A percentile compares a stretch with the other conserved stretches of the same genome.
Evolutionary conservation across 2,797 vertebrate genomes (phyloP).

Genomic region (Kryptolebias ocellatus): DNA sequence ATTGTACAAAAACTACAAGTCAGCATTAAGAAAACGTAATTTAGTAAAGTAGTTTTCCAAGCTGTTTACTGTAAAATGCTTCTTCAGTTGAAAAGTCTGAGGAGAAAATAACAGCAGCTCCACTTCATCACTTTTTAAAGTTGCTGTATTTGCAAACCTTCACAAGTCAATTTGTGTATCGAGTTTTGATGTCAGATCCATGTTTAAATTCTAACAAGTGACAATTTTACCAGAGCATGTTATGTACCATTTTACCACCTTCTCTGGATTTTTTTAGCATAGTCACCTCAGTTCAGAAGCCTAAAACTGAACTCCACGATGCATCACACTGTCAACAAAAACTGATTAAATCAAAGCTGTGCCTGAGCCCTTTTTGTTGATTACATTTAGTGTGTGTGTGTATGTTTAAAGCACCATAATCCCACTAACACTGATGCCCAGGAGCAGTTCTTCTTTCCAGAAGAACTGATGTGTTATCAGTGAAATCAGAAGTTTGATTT

Average conservation of each 20-base stretch:
- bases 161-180: background rate
- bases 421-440: background rate
- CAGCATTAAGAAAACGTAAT: too few species aligned
- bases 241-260: background rate
- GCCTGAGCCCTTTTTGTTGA: conserved; percentile 11
- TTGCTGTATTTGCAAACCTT: background rate
- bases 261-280: background rate
- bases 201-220: conserved; percentile 12
- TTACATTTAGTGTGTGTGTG: conserved; percentile 3
- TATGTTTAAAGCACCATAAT: background rate
- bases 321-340: background rate
- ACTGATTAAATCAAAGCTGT: conserved; percentile 22
- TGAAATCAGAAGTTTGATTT: conserved; percentile 30
- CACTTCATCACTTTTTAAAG: background rate
- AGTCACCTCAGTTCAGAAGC: background rate
- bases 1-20: too few species aligned
- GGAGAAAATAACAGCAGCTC: too few species aligned
- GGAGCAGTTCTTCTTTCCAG: conserved; percentile 12
- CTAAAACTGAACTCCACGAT: background rate
- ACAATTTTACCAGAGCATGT: background rate
- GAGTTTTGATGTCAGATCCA: background rate
- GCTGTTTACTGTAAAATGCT: too few species aligned
- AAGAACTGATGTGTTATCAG: conserved; percentile 29
- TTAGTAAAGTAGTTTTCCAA: too few species aligned
- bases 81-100: too few species aligned